Evolutionary conservation across 2,888 invertebrate genomes (phyloP).

Genomic region (Ophion obscuratus): DNA sequence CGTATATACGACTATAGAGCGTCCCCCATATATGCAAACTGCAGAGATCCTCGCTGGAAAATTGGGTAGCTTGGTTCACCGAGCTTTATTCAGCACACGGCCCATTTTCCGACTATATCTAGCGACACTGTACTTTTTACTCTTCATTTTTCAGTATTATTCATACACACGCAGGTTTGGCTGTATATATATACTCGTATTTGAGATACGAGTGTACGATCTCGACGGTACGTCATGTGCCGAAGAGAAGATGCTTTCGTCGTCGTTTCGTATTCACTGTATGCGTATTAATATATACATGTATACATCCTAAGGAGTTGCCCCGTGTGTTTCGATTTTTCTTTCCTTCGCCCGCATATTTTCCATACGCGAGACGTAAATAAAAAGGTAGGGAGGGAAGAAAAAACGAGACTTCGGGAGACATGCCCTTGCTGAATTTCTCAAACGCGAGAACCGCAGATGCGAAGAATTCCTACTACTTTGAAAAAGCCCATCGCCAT

Average conservation of each 20-base stretch:
- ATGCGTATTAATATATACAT: conserved; percentile 12
- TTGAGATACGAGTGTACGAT: not conserved
- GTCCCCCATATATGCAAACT: conserved; percentile 41
- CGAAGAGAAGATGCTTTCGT: conserved; percentile 31
- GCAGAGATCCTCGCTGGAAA: conserved; percentile 47
- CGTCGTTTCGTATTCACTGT: conserved; percentile 24
- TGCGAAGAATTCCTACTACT: conserved; percentile 47
- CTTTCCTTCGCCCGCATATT: conserved; percentile 54
- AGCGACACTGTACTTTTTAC: conserved; percentile 49
- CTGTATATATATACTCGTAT: not conserved
- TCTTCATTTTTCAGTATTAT: conserved; percentile 60
- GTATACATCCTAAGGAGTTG: not conserved
- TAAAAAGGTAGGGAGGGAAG: conserved; percentile 19
- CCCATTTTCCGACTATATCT: conserved; percentile 35
- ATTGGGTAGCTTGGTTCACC: conserved; percentile 51
- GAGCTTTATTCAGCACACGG: conserved; percentile 33
- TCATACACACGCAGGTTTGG: conserved; percentile 18
- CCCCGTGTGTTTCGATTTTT: conserved; percentile 57
- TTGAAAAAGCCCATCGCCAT: conserved; percentile 22
- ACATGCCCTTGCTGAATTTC: conserved; percentile 44
- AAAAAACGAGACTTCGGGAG: conserved; percentile 37
- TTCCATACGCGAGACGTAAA: conserved; percentile 45
- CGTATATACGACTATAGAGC: not conserved
- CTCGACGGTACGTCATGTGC: conserved; percentile 25
- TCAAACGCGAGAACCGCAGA: conserved; percentile 60